A percentile compares a stretch with the other conserved stretches of the same genome.
Conservation (phyloP, 2,113 vertebrate genomes). For the Elephas maximus region DNA sequence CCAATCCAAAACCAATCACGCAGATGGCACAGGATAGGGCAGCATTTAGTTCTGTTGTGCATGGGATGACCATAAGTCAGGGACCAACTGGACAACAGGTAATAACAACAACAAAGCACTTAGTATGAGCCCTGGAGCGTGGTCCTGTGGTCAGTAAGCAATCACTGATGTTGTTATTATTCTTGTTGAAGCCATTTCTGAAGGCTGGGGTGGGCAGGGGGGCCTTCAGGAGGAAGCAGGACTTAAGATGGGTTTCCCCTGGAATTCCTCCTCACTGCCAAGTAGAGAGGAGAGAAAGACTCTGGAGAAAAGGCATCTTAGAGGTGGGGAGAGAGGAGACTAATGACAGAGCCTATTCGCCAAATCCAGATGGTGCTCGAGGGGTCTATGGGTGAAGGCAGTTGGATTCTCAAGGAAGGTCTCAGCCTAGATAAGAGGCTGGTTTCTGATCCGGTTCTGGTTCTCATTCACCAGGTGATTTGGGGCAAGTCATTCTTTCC, state of each 20-base stretch:
- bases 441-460: background rate
- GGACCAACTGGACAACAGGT: background rate
- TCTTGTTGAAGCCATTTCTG: background rate
- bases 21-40: background rate
- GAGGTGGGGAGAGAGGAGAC: background rate
- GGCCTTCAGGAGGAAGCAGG: background rate
- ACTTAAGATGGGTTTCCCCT: constrained; percentile 5
- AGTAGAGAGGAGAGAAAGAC: background rate
- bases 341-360: background rate
- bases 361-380: background rate
- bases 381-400: background rate
- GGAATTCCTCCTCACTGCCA: background rate
- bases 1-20: background rate
- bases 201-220: background rate
- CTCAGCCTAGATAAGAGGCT: background rate
- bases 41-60: background rate
- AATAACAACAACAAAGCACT: background rate
- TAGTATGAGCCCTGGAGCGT: rapidly evolving
- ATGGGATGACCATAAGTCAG: background rate
- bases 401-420: background rate
- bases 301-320: background rate
- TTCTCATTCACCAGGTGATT: background rate
- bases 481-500: background rate
- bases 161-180: no score
- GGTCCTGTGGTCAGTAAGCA: background rate